Percentiles rank a stretch among this genome's conserved stretches.
Evolutionary conservation across 2,113 vertebrate species (phyloP).

Genomic region (Oncorhynchus kisutch): DNA sequence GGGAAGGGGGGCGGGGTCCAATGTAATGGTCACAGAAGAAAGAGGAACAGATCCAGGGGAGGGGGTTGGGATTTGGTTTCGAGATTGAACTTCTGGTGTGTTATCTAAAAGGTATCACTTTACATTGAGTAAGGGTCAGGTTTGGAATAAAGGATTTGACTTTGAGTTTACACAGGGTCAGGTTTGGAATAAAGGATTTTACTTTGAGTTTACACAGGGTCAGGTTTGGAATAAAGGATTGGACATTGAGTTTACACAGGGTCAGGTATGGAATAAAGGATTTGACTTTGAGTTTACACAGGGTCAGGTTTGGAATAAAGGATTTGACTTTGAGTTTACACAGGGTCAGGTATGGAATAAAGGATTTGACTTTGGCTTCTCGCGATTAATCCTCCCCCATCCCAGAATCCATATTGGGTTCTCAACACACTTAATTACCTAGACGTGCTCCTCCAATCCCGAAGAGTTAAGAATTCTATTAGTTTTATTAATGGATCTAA

Average conservation of each 20-base stretch:
- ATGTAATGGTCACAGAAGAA: slow-evolving; percentile 11
- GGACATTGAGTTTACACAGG: background rate
- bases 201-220: slow-evolving; percentile 4
- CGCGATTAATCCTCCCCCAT: background rate
- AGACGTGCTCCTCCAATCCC: slow-evolving; percentile 9
- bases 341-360: slow-evolving; percentile 10
- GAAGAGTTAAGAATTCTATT: background rate
- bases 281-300: slow-evolving; percentile 2
- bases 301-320: slow-evolving; percentile 13
- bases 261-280: slow-evolving; percentile 13
- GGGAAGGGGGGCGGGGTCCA: background rate
- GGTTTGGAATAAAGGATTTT: slow-evolving; percentile 9
- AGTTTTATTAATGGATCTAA: background rate
- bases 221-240: slow-evolving; percentile 12
- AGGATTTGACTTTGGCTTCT: background rate
- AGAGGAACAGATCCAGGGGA: too few species aligned
- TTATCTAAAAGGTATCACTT: slow-evolving; percentile 3
- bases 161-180: slow-evolving; percentile 6
- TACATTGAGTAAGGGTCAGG: background rate
- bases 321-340: slow-evolving; percentile 4
- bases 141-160: slow-evolving; percentile 12
- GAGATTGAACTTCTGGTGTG: background rate
- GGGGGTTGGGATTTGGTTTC: background rate
- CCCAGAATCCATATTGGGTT: slow-evolving; percentile 7
- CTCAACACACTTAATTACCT: slow-evolving; percentile 8